These are phyloP conservation scores for Prosapia bicincta DNA, from an alignment of 2,888 invertebrate genomes.

Conservation along the genomic window DNA sequence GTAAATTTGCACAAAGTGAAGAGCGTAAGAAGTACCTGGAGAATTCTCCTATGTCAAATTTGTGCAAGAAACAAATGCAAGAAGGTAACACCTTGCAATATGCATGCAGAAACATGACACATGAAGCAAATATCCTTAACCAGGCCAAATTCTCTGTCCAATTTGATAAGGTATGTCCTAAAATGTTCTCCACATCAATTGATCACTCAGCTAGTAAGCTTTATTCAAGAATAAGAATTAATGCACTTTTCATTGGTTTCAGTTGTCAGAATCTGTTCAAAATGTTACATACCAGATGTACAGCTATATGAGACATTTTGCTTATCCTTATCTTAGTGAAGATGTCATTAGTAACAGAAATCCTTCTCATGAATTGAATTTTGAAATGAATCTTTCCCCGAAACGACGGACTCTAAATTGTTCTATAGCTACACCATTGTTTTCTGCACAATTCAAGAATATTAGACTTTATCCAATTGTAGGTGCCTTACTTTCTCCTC, in stretches of 20 bases:
- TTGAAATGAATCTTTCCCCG: constrained; percentile 49
- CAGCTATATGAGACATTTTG: constrained; percentile 48
- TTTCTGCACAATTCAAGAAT: constrained; percentile 47
- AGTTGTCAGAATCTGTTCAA: constrained; percentile 47
- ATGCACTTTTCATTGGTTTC: background rate
- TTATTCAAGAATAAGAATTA: background rate
- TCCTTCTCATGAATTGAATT: constrained; percentile 48
- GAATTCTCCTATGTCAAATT: constrained; percentile 48
- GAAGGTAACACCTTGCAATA: constrained; percentile 55
- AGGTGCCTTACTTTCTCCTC: constrained; percentile 48
- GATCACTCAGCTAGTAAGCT: background rate
- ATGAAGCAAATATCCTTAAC: constrained; percentile 54
- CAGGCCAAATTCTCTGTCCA: constrained; percentile 50
- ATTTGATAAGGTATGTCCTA: constrained; percentile 41
- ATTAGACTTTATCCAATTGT: constrained; percentile 48
- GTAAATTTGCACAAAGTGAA: constrained; percentile 50
- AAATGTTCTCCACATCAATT: too few species aligned
- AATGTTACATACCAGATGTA: constrained; percentile 51
- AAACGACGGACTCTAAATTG: constrained; percentile 50
- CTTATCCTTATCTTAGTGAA: constrained; percentile 52
- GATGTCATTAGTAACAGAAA: constrained; percentile 47
- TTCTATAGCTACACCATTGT: constrained; percentile 48
- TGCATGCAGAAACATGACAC: constrained; percentile 56
- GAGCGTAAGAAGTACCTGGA: constrained; percentile 51
- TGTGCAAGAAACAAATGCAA: constrained; percentile 53